A percentile compares a stretch with the other conserved stretches of the same genome.
Conservation (phyloP, 2,797 vertebrate species). For the Alectoris magna region DNA sequence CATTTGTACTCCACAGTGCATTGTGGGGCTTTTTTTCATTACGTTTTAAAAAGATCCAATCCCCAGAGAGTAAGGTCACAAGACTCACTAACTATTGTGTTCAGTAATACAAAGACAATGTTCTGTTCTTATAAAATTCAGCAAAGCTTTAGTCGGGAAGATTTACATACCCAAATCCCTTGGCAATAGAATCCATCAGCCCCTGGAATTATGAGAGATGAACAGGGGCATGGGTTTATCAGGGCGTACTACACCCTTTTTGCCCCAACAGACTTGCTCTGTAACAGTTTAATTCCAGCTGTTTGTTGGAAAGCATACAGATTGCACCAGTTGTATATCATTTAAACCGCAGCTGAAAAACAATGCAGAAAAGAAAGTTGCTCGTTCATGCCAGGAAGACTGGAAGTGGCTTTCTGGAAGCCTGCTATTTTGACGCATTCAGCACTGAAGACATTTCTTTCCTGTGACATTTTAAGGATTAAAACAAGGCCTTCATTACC, state of each 20-base stretch:
- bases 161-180: slow-evolving; percentile 76
- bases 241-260: slow-evolving; percentile 40
- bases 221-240: slow-evolving; percentile 60
- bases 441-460: not conserved
- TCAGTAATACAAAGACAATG: slow-evolving; percentile 66
- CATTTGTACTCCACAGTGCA: slow-evolving; percentile 69
- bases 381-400: not conserved
- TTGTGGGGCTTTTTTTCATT: slow-evolving; percentile 74
- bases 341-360: slow-evolving; percentile 1
- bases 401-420: not conserved
- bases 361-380: not conserved
- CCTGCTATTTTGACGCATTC: not conserved
- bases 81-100: slow-evolving; percentile 73
- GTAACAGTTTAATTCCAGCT: slow-evolving; percentile 44
- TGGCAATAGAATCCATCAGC: slow-evolving; percentile 64
- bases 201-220: slow-evolving; percentile 69
- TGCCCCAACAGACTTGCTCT: slow-evolving; percentile 17
- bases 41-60: slow-evolving; percentile 75
- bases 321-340: not conserved
- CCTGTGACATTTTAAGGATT: not conserved
- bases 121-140: slow-evolving; percentile 71
- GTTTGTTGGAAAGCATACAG: not conserved
- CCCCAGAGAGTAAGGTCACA: slow-evolving; percentile 66
- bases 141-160: slow-evolving; percentile 48
- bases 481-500: not conserved